Evolutionary conservation across 2,888 invertebrate species (phyloP).

Genomic region (Parelbella ahira): DNA sequence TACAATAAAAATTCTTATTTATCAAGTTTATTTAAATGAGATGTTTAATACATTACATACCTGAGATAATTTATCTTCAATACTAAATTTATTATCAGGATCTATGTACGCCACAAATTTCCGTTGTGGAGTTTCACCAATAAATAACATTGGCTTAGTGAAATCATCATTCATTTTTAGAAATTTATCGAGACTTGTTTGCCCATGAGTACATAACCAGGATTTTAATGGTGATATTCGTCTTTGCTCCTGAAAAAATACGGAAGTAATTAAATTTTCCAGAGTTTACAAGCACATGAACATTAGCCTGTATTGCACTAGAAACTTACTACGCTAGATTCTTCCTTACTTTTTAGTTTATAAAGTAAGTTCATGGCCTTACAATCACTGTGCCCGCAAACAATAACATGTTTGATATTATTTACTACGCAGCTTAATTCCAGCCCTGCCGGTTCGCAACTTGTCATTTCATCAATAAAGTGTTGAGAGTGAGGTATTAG

Average conservation of each 20-base stretch:
- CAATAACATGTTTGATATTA: conserved; percentile 94
- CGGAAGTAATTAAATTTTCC: too few relatives aligned
- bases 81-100: conserved; percentile 91
- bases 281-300: too few relatives aligned
- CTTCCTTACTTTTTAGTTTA: conserved; percentile 88
- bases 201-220: conserved; percentile 94
- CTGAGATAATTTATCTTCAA: conserved; percentile 96
- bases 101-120: conserved; percentile 97
- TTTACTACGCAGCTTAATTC: conserved; percentile 97
- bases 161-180: conserved; percentile 83
- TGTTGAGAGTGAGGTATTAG: conserved; percentile 95
- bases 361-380: conserved; percentile 98
- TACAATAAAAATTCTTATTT: conserved; percentile 1
- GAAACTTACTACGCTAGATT: conserved; percentile 79
- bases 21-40: too few relatives aligned
- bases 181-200: conserved; percentile 90
- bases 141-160: conserved; percentile 89
- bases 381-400: conserved; percentile 99
- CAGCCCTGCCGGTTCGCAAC: conserved; percentile 97
- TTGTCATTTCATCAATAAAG: conserved; percentile 91
- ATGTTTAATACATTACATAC: conserved; percentile 71
- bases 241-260: conserved; percentile 83
- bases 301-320: too few relatives aligned
- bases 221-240: conserved; percentile 92
- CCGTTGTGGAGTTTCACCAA: conserved; percentile 91